A percentile compares a stretch with the other conserved stretches of the same genome.
Evolutionary conservation across 2,888 invertebrate genomes (phyloP).

Genomic region (Mechanitis messenoides): DNA sequence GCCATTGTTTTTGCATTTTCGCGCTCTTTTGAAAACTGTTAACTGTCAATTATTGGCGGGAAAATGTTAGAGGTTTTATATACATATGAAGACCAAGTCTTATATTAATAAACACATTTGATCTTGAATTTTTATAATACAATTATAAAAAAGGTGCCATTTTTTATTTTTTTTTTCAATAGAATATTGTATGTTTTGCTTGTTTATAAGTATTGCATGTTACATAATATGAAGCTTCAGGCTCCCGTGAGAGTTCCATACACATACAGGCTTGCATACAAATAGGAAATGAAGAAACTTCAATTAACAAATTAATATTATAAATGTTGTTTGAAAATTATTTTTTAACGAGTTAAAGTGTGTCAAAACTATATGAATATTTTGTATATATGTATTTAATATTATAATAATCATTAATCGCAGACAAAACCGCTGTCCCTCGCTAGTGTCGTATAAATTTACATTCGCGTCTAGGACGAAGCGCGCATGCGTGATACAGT

Average conservation of each 20-base stretch:
- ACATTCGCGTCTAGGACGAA: conserved; percentile 21
- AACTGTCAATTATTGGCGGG: conserved; percentile 53
- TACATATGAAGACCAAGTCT: neutral
- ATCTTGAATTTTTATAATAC: neutral
- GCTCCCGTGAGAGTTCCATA: too few relatives aligned
- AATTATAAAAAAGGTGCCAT: too few relatives aligned
- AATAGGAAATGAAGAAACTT: too few relatives aligned
- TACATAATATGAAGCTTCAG: too few relatives aligned
- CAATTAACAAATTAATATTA: too few relatives aligned
- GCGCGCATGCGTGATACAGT: conserved; percentile 24
- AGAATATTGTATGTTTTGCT: too few relatives aligned
- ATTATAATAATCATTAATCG: neutral
- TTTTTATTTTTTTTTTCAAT: too few relatives aligned
- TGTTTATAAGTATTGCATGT: too few relatives aligned
- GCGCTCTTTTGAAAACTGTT: conserved; percentile 56
- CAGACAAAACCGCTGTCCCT: conserved; percentile 10
- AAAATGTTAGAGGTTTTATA: conserved; percentile 25
- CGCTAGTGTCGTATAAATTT: conserved; percentile 23
- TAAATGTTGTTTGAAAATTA: too few relatives aligned
- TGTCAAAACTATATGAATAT: neutral
- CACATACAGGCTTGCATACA: too few relatives aligned
- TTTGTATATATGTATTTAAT: neutral
- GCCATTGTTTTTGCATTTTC: conserved; percentile 52
- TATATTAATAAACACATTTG: neutral
- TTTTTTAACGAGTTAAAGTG: neutral